These are phyloP conservation scores for Galeopsomyia nigrocyanea DNA, from an alignment of 2,888 invertebrate genomes.

Conservation along the genomic window DNA sequence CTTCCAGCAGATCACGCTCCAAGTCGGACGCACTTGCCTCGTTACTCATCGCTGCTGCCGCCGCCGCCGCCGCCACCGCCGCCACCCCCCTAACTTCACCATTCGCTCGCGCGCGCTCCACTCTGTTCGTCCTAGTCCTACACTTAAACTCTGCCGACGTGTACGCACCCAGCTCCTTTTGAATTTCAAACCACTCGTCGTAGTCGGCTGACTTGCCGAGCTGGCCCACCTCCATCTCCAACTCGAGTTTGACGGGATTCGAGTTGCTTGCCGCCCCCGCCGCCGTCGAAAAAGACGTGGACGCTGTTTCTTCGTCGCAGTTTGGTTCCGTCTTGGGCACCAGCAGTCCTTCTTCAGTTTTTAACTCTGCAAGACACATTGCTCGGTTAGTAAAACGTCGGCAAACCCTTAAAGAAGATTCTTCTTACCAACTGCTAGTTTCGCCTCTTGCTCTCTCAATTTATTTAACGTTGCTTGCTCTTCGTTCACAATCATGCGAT, in stretches of 20 bases:
- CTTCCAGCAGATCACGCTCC: conserved; percentile 65
- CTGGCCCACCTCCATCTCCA: conserved; percentile 65
- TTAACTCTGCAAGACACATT: conserved; percentile 60
- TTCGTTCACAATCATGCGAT: conserved; percentile 81
- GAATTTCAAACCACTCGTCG: conserved; percentile 79
- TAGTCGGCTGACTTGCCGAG: conserved; percentile 68
- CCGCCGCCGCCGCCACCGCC: no score
- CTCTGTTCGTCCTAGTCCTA: conserved; percentile 51
- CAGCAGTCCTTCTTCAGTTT: conserved; percentile 64
- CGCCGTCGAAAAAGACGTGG: conserved; percentile 7
- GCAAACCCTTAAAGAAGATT: not conserved
- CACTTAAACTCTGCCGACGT: conserved; percentile 45
- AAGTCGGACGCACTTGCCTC: conserved; percentile 60
- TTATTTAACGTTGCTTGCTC: conserved; percentile 77
- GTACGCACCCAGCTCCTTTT: conserved; percentile 74
- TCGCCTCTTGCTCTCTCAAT: conserved; percentile 72
- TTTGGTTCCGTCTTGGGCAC: conserved; percentile 63
- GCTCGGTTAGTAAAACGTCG: not conserved
- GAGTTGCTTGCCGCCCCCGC: no score
- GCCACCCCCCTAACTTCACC: conserved; percentile 58
- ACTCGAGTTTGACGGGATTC: conserved; percentile 64
- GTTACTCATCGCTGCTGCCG: no score
- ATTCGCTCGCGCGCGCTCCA: conserved; percentile 63
- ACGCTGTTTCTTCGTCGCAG: conserved; percentile 56
- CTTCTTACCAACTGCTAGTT: conserved; percentile 59